Base-by-base conservation (phyloP, 1,140 invertebrate genomes). In the Drosophila parvula region DNA sequence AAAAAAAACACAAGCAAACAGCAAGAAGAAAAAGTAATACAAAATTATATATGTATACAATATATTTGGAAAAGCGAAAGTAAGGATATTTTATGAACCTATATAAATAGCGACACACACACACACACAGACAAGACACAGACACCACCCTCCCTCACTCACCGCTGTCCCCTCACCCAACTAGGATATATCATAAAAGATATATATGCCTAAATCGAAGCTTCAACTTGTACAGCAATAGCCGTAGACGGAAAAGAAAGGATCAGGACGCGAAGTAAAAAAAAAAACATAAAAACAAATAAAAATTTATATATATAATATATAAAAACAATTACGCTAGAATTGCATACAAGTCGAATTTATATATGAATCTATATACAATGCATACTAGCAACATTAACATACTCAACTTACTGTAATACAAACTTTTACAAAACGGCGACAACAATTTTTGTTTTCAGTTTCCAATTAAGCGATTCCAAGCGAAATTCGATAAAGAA, bases 271-370 rank as follows among this genome's bases (percentile, higher is more conserved):
- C 43, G 44, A 44, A 5, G 50, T 51, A 45, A 28, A 59, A 16
- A n/a, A n/a, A n/a, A n/a, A n/a, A n/a, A n/a, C n/a, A n/a, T n/a
- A n/a, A n/a, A n/a, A n/a, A n/a, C n/a, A n/a, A n/a, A n/a, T n/a
- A n/a, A n/a, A n/a, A n/a, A n/a, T n/a, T n/a, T n/a, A n/a, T 32
- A 43, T 48, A 43, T 34, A 62, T 47, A 51, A 38, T 43, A 67
- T 43, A 57, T 51, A 59, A 43, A 60, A 78, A 88, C 70, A 77
- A 79, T 82, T 79, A 86, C 79, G 83, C 83, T 86, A 86, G 82
- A 86, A 83, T 88, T 79, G 83, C 83, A 86, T 86, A 86, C 83
- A 80, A 86, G 84, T 86, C 83, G 83, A 86, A 86, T 86, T 86
- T 86, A 86, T 89, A 80, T 88, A 79, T 53, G 50, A 64, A 73